Evolutionary conservation across 2,888 invertebrate species (phyloP).

Genomic region (Leptinotarsa juncta): DNA sequence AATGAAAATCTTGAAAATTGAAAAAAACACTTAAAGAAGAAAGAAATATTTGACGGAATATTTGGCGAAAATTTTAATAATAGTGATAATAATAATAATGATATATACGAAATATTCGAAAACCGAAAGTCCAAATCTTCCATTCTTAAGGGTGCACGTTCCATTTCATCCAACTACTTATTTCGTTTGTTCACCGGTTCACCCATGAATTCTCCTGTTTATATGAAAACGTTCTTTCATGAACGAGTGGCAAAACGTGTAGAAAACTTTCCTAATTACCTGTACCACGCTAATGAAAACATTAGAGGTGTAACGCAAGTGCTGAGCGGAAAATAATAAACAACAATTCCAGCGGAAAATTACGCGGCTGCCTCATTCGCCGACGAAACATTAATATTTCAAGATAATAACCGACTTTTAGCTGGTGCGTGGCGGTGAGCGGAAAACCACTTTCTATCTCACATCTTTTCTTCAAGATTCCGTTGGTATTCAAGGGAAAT

Average conservation of each 20-base stretch:
- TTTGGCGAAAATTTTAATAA: too few relatives aligned
- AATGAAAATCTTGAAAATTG: too few relatives aligned
- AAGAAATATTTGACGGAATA: too few relatives aligned
- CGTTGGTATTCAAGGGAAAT: constrained; percentile 10
- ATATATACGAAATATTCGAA: too few relatives aligned
- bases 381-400: constrained; percentile 25
- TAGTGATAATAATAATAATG: too few relatives aligned
- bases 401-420: constrained; percentile 22
- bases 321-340: constrained; percentile 26
- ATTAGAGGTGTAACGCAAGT: constrained; percentile 18
- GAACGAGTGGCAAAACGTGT: constrained; percentile 13
- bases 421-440: constrained; percentile 6
- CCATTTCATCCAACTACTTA: neutral
- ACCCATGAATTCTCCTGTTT: neutral
- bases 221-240: neutral
- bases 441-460: constrained; percentile 19
- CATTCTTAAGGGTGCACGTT: neutral
- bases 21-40: too few relatives aligned
- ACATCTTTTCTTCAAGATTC: constrained; percentile 15
- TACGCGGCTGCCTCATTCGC: constrained; percentile 17
- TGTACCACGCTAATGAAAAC: constrained; percentile 16
- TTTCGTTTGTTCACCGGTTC: neutral
- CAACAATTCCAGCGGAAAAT: constrained; percentile 24
- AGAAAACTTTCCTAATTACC: constrained; percentile 18
- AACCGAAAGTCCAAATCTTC: too few relatives aligned